These are phyloP conservation scores for Venusia cambrica DNA, from an alignment of 2,888 invertebrate genomes.

Conservation along the genomic window DNA sequence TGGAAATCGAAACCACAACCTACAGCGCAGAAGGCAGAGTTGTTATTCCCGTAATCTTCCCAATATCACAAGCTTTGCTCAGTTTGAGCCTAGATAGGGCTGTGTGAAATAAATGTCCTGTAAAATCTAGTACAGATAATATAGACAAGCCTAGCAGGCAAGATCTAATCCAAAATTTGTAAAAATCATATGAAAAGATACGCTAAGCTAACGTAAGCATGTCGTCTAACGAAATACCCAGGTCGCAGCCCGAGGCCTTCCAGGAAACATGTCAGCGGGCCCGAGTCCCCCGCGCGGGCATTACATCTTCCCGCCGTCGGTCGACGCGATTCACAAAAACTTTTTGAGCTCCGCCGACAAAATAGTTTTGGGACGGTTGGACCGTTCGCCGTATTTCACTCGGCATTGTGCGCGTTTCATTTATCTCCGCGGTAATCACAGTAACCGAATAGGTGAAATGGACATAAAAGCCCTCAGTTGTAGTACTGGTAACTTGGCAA, in stretches of 20 bases:
- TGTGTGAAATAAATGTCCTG: too few relatives aligned
- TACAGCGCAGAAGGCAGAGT: too few relatives aligned
- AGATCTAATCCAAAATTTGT: too few relatives aligned
- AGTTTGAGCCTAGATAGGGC: too few relatives aligned
- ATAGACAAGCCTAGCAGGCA: too few relatives aligned
- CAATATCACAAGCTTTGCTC: too few relatives aligned
- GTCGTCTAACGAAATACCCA: slow-evolving; percentile 55
- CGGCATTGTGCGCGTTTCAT: slow-evolving; percentile 43
- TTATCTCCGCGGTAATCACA: slow-evolving; percentile 39
- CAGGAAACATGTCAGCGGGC: slow-evolving; percentile 61
- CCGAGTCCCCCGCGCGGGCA: slow-evolving; percentile 40
- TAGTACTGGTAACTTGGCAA: too few relatives aligned
- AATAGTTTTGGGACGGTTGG: slow-evolving; percentile 49
- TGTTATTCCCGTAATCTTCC: too few relatives aligned
- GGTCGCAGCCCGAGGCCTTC: slow-evolving; percentile 67
- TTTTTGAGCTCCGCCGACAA: slow-evolving; percentile 69
- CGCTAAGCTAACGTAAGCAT: too few relatives aligned
- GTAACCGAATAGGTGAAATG: slow-evolving; percentile 41
- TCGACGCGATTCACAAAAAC: slow-evolving; percentile 48
- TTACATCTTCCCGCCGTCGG: slow-evolving; percentile 43
- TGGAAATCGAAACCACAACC: too few relatives aligned
- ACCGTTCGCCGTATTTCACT: slow-evolving; percentile 56
- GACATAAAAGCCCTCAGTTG: slow-evolving; percentile 28
- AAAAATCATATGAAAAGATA: too few relatives aligned
- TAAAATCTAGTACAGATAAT: too few relatives aligned